Evolutionary conservation across 1,140 invertebrate genomes (phyloP), one percentile per base, ranked within the genome.

Genomic region (Copidosoma floridanum): DNA sequence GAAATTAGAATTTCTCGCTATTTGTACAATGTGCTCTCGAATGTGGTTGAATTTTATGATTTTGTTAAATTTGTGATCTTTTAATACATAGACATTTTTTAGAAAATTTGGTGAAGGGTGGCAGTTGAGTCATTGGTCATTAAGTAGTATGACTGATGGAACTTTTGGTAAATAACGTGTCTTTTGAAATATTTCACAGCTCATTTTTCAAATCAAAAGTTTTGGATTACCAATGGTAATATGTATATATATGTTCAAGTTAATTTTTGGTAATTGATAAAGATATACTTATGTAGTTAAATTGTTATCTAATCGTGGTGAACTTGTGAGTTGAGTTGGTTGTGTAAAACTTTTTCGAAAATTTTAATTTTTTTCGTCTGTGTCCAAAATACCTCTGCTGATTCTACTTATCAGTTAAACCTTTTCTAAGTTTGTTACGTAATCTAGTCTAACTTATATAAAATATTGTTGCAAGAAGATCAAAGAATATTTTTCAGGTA

Each of bases 361-460:
- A 44, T 18, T n/a, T n/a, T n/a, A n/a, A n/a, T n/a, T n/a, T 24
- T 38, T 54, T 46, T 51, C 41, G 55, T 63, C 76, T 66, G 77
- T 70, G 79, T 81, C 79, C 79, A 81, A 78, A 81, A 81, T 81
- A 81, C 79, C 77, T 79, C 79, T 81, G 79, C 79, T 75, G 71
- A 68, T 79, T 76, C 76, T 74, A 76, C 80, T 77, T 51, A 51
- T 21, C 7, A n/a, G n/a, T 14, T 24, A 50, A 6, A 61, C 21
- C 26, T 57, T n/a, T 41, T 51, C 52, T 61, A 55, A 51, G 5
- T 51, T 62, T 43, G 44, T n/a, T 56, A 56, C 27, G 50, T 3
- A n/a, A n/a, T 50, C 52, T 56, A 61, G 27, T 46, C 52, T 48
- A 55, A 29, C 10, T 24, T 56, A n/a, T n/a, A n/a, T n/a, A n/a